A percentile compares a stretch with the other conserved stretches of the same genome.
These are phyloP conservation scores for Lethocerus indicus DNA, from an alignment of 1,140 invertebrate species.

Conservation along the genomic window DNA sequence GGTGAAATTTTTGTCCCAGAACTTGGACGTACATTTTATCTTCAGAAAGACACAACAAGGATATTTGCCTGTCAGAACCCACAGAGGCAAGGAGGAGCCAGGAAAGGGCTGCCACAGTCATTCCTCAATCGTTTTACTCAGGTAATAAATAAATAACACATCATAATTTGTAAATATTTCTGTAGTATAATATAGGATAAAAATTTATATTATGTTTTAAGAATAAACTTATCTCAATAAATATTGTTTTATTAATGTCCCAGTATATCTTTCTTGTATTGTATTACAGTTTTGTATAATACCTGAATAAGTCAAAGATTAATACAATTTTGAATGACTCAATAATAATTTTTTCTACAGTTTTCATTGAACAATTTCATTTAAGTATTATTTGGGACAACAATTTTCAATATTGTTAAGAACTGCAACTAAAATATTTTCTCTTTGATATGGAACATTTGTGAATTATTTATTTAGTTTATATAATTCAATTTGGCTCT, in stretches of 20 bases:
- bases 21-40: conserved; percentile 68
- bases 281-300: no score
- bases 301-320: no score
- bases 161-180: neutral
- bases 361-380: no score
- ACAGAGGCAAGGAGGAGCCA: conserved; percentile 82
- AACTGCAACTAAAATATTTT: neutral
- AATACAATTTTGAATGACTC: no score
- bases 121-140: conserved; percentile 97
- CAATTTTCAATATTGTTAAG: no score
- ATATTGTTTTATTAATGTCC: neutral
- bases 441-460: neutral
- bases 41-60: conserved; percentile 49
- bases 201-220: neutral
- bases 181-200: neutral
- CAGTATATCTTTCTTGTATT: neutral
- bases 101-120: conserved; percentile 88
- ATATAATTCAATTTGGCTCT: neutral
- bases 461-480: neutral
- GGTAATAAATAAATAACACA: conserved; percentile 27
- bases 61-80: conserved; percentile 99
- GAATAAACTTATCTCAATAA: neutral
- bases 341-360: no score
- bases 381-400: no score
- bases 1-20: conserved; percentile 94